phyloP scores from a whole-genome alignment of 2,797 vertebrate genomes.

The Diplodus puntazzo region DNA sequence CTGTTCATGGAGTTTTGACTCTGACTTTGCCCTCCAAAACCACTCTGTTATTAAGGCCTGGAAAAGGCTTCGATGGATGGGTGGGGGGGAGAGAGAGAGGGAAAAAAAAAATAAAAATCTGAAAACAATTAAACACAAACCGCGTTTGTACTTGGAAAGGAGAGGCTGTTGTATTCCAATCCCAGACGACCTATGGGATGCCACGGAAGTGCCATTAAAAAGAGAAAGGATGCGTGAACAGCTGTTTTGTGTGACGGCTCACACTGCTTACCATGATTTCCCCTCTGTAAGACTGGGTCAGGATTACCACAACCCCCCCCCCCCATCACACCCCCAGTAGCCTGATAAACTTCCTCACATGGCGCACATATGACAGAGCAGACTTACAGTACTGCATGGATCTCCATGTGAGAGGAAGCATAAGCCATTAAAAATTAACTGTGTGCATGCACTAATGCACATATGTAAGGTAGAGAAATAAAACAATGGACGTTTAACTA shows the following conservation, averaged over 20 bases:
- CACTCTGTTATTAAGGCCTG: conserved; percentile 74
- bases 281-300: conserved; percentile 66
- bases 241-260: conserved; percentile 82
- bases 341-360: conserved; percentile 75
- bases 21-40: conserved; percentile 71
- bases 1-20: conserved; percentile 73
- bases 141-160: conserved; percentile 79
- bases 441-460: conserved; percentile 1
- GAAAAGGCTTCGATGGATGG: conserved; percentile 64
- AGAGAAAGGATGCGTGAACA: conserved; percentile 85
- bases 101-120: conserved; percentile 75
- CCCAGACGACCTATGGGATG: conserved; percentile 78
- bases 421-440: conserved; percentile 1
- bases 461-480: conserved; percentile 5
- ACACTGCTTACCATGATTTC: conserved; percentile 78
- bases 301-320: conserved; percentile 69
- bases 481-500: not conserved
- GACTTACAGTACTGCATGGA: conserved; percentile 22
- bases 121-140: conserved; percentile 86
- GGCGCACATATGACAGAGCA: conserved; percentile 74
- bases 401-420: conserved; percentile 6
- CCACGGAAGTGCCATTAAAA: conserved; percentile 84
- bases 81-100: not conserved
- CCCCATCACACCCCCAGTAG: conserved; percentile 38
- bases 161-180: conserved; percentile 81